phyloP scores from a whole-genome alignment of 2,113 vertebrate species.

The Tinamus guttatus region DNA sequence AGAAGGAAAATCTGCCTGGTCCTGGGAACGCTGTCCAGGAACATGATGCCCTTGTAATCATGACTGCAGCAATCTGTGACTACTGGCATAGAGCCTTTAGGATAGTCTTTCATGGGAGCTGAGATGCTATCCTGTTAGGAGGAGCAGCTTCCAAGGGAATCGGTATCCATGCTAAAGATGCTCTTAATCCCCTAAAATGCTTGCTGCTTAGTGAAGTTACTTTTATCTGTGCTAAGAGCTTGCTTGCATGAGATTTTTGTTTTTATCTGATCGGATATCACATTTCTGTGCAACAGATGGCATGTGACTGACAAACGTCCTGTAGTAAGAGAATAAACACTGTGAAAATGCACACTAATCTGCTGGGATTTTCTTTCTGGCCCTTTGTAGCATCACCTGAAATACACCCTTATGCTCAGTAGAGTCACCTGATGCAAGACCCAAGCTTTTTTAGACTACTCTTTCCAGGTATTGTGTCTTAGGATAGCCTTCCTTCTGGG shows the following conservation, averaged over 20 bases:
- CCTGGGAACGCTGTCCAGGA: background rate
- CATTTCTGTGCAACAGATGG: background rate
- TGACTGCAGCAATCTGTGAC: background rate
- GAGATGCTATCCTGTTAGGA: background rate
- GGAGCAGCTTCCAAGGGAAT: background rate
- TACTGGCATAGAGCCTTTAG: accelerated
- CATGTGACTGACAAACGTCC: background rate
- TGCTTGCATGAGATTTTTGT: slow-evolving; percentile 16
- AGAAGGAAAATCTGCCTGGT: background rate
- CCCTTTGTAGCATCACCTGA: slow-evolving; percentile 43
- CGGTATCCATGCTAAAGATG: background rate
- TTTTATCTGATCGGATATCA: background rate
- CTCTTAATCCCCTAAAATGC: background rate
- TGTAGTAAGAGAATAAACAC: background rate
- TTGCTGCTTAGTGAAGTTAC: background rate
- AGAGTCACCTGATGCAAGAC: background rate
- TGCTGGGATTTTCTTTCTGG: slow-evolving; percentile 7
- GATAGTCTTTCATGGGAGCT: background rate
- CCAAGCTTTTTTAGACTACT: background rate
- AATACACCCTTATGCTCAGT: background rate
- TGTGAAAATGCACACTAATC: background rate
- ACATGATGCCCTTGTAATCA: background rate
- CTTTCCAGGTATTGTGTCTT: background rate
- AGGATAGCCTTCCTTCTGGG: background rate
- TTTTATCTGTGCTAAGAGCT: slow-evolving; percentile 19